Percentiles rank a stretch among this genome's conserved stretches.
phyloP scores from a whole-genome alignment of 2,113 vertebrate species.

The Ailuropoda melanoleuca region DNA sequence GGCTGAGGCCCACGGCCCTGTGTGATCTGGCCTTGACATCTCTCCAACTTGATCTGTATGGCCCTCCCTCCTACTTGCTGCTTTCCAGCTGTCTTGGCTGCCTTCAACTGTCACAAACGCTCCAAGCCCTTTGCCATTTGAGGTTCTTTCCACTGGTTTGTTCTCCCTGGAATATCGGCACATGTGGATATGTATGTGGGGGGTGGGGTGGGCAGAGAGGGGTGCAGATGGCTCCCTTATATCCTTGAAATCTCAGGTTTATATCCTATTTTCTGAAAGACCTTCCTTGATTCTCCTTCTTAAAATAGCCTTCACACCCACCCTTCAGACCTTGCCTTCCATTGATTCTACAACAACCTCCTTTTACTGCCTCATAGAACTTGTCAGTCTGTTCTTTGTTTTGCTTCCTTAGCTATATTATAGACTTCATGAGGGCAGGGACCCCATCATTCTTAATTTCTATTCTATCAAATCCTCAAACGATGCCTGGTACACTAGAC shows the following conservation, averaged over 20 bases:
- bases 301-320: background rate
- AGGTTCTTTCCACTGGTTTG: background rate
- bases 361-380: background rate
- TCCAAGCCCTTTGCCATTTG: background rate
- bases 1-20: rapidly evolving
- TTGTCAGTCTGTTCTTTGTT: background rate
- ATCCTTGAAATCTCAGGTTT: background rate
- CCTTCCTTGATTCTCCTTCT: background rate
- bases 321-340: background rate
- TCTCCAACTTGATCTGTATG: background rate
- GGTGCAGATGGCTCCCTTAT: background rate
- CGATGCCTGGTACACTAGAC: background rate
- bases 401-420: background rate
- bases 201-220: background rate
- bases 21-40: too few relatives aligned
- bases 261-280: background rate
- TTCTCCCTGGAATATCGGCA: background rate
- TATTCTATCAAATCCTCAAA: background rate
- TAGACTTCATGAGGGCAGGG: background rate
- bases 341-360: background rate
- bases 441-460: background rate
- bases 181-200: background rate
- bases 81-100: background rate
- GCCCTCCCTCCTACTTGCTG: background rate
- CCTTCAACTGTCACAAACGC: background rate